These are phyloP conservation scores for Deilephila porcellus DNA, from an alignment of 2,888 invertebrate genomes.

Conservation along the genomic window DNA sequence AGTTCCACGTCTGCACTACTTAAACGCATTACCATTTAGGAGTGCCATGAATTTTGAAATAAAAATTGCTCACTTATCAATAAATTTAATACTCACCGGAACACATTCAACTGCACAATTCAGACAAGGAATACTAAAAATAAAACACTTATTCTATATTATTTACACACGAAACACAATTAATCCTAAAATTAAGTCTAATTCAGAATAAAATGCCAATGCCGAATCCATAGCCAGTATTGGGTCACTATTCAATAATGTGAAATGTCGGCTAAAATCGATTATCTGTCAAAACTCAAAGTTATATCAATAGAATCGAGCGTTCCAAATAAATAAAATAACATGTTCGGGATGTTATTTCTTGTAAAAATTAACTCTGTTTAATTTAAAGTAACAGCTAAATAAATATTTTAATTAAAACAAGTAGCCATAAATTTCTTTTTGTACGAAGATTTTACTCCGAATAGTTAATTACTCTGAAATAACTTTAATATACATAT, in stretches of 20 bases:
- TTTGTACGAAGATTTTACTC: too few relatives aligned
- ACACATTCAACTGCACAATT: background rate
- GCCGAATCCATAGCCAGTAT: conserved; percentile 9
- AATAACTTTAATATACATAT: too few relatives aligned
- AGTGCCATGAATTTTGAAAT: conserved; percentile 6
- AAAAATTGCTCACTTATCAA: background rate
- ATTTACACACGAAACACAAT: background rate
- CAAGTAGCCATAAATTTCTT: too few relatives aligned
- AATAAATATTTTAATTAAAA: too few relatives aligned
- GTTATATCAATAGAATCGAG: background rate
- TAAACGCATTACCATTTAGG: background rate
- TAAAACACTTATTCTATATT: background rate
- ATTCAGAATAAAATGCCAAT: background rate
- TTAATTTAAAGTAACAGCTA: too few relatives aligned
- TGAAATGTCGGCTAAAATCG: conserved; percentile 9
- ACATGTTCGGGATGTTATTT: too few relatives aligned
- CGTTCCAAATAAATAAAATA: background rate
- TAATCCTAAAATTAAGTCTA: background rate
- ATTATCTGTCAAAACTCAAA: conserved; percentile 1
- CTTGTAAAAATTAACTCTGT: too few relatives aligned
- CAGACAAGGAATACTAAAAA: background rate
- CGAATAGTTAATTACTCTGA: too few relatives aligned
- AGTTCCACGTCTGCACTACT: conserved; percentile 13
- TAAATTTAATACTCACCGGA: background rate
- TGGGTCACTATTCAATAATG: conserved; percentile 8